These are phyloP conservation scores for Lumbricus terrestris DNA, from an alignment of 2,888 invertebrate species.

Conservation along the genomic window DNA sequence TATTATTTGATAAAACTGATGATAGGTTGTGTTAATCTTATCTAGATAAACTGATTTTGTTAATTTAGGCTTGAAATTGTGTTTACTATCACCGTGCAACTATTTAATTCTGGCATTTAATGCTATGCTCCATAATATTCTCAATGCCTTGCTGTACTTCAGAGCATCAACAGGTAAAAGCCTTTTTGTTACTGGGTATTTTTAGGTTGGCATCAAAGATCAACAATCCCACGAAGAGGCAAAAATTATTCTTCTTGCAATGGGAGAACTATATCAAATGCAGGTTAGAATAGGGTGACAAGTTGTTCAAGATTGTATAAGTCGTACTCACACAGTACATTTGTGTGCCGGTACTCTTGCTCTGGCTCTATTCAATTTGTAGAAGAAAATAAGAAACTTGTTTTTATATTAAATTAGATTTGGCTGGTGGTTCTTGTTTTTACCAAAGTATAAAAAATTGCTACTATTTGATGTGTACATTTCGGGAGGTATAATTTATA, in stretches of 20 bases:
- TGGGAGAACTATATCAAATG: constrained; percentile 94
- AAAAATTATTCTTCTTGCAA: constrained; percentile 80
- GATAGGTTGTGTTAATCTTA: too few species aligned
- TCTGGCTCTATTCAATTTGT: not conserved
- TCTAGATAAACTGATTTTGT: too few species aligned
- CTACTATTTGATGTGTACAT: too few species aligned
- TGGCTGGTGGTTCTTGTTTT: not conserved
- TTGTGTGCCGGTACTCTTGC: too few species aligned
- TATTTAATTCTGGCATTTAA: not conserved
- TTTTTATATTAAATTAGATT: not conserved
- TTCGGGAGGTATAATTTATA: too few species aligned
- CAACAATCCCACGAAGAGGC: constrained; percentile 79
- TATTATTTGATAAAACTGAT: too few species aligned
- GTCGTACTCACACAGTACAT: not conserved
- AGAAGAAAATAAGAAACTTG: not conserved
- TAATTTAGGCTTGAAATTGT: not conserved
- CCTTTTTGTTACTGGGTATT: not conserved
- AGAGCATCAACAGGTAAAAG: too few species aligned
- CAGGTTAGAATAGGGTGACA: constrained; percentile 67
- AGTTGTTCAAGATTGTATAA: too few species aligned
- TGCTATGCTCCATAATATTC: too few species aligned
- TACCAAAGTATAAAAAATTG: not conserved
- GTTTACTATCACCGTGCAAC: too few species aligned
- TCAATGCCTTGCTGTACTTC: too few species aligned
- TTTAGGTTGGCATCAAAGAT: too few species aligned